Percentiles rank a stretch among this genome's conserved stretches.
These are phyloP conservation scores for Coelopa frigida DNA, from an alignment of 1,140 invertebrate species.

Conservation along the genomic window DNA sequence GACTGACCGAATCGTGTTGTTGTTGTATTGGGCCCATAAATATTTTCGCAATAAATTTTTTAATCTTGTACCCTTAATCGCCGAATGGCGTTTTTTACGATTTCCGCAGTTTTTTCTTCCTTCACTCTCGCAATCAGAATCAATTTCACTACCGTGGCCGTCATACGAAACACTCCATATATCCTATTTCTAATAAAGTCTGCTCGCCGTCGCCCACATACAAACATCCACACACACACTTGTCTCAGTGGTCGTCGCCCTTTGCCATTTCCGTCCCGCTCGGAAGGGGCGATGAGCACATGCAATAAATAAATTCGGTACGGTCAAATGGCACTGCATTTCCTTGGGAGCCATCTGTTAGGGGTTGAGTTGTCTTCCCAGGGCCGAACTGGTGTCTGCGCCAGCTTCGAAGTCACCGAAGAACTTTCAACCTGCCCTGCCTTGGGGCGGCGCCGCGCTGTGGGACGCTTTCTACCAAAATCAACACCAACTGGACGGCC, in stretches of 20 bases:
- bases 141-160: conserved; percentile 37
- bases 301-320: conserved; percentile 12
- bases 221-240: not conserved
- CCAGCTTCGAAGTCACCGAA: not conserved
- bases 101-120: conserved; percentile 14
- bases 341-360: not conserved
- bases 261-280: conserved; percentile 4
- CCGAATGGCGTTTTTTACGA: conserved; percentile 42
- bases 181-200: not conserved
- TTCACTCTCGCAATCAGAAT: conserved; percentile 24
- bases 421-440: conserved; percentile 3
- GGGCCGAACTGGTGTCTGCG: not conserved
- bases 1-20: too few relatives aligned
- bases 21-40: too few relatives aligned
- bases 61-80: conserved; percentile 45
- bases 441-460: not conserved
- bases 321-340: not conserved
- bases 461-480: conserved; percentile 4
- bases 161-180: not conserved
- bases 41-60: conserved; percentile 47
- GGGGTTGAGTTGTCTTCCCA: conserved; percentile 2
- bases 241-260: not conserved
- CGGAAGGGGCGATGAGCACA: conserved; percentile 6
- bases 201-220: not conserved
- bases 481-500: not conserved